Conservation (phyloP, 2,113 vertebrate genomes). For the Ictalurus punctatus region DNA sequence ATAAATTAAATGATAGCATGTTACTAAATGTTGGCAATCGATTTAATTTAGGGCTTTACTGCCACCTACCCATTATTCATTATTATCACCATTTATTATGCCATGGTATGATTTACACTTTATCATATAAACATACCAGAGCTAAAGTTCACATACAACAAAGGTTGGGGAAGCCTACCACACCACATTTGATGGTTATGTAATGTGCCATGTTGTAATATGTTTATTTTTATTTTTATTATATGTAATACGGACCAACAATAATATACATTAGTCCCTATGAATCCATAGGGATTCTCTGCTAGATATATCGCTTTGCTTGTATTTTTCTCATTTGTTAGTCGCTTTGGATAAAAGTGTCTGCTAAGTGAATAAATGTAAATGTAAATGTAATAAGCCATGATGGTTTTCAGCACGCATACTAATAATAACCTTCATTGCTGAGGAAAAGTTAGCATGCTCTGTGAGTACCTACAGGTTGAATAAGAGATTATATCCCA, state of each 20-base stretch:
- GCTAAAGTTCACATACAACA: neutral
- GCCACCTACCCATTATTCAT: neutral
- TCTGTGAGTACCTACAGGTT: conserved; percentile 76
- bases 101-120: neutral
- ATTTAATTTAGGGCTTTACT: neutral
- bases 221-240: neutral
- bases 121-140: neutral
- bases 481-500: conserved; percentile 80
- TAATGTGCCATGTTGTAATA: neutral
- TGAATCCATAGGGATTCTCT: neutral
- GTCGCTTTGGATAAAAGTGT: too few species aligned
- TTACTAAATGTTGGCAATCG: neutral
- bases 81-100: neutral
- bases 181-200: neutral
- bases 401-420: conserved; percentile 1
- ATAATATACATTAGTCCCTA: neutral
- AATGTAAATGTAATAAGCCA: neutral
- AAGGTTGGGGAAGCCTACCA: neutral
- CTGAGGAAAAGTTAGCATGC: neutral
- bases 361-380: too few species aligned
- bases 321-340: too few species aligned
- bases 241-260: neutral
- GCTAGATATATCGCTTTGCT: too few species aligned
- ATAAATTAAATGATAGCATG: neutral
- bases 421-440: neutral